Base-by-base conservation (phyloP, 2,113 vertebrate genomes). In the Tragelaphus strepsiceros region DNA sequence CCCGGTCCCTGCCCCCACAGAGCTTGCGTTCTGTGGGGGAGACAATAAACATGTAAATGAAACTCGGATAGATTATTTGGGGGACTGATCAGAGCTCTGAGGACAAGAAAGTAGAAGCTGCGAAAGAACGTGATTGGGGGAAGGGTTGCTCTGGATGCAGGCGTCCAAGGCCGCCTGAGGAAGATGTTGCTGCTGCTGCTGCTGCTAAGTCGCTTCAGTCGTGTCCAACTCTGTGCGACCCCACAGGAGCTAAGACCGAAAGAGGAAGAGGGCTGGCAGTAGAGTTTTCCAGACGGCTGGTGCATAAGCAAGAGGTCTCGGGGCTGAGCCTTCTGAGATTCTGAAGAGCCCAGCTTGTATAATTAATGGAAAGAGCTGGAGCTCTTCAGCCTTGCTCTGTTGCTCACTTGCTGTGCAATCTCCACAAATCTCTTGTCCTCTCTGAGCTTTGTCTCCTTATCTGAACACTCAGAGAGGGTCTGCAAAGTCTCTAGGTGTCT, bases 1-100 rank as follows among this genome's bases (percentile, higher is more conserved):
- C 46, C 4, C 0, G 0, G 9, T 10, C 54, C 54, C 62, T 28
- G 43, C 6, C 64, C 91, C 58, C 9, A 1, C 0, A 35, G 30
- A 17, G 19, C 67, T 81, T 53, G 88, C 21, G 14, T 74, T 94
- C 89, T 90, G 26, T 4, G 24, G 49, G 43, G 74, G 16, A 58
- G 46, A 67, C 15, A 3, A 43, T 21, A 39, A 13, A 39, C 91
- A 85, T 3, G 16, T 9, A 71, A n/a, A 43, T 59, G 88, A 14
- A 22, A 51, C 67, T 84, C 39, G 17, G 77, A 53, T 7, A 24
- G 71, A 58, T 46, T 59, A 14, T 46, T 26, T 28, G 39, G 14
- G 88, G 24, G 13, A 11, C 49, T 14, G 16, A 46, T 26, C 51
- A 54, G 62, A 59, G 56, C 56, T 64, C 74, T 39, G 74, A 91